Evolutionary conservation across 2,888 invertebrate species (phyloP), one percentile per base, ranked within the genome.

Genomic region (Galeopsomyia nigrocyanea): DNA sequence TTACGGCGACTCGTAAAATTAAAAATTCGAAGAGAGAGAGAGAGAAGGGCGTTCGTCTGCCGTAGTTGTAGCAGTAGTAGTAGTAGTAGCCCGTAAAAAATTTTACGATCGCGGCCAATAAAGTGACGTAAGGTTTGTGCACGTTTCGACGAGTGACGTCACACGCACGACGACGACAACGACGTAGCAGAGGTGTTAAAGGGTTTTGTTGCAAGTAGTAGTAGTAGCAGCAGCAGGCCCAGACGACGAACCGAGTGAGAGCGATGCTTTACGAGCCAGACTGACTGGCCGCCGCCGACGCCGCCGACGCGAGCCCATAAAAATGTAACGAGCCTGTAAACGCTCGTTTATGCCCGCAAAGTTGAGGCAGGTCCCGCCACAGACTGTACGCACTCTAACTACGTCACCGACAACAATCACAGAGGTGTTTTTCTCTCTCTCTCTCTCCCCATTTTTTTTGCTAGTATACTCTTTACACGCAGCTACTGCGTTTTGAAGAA

Each of bases 281-380:
- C 53, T 17, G 17, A 21, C 53, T 21, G 17, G 7, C 10, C 50
- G 53, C 31, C 50, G 58, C 14, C 60, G 46, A 5, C 50, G 46
- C 47, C 22, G 53, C 39, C 66, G 62, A 62, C 69, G 62, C 63
- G 67, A 67, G 70, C 63, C 82, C 86, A 86, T 86, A 86, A 86
- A 86, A 86, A 86, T 86, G 86, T 86, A 86, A 86, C 86, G 86
- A 86, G 86, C 86, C 84, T 85, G 86, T 86, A 86, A 86, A 86
- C 86, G 86, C 84, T 86, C 85, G 84, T 83, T 86, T 86, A 85
- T 86, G 22, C 46, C 21, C 31, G 31, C 79, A 80, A 81, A 83
- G 10, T 86, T 85, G 82, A 82, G 86, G 84, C 81, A 86, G 86
- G 85, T 86, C 85, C 78, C 77, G 82, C 74, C 75, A 10, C 39